Conservation (phyloP, 2,113 vertebrate species). For the Ptilorrhoa leucosticta region DNA sequence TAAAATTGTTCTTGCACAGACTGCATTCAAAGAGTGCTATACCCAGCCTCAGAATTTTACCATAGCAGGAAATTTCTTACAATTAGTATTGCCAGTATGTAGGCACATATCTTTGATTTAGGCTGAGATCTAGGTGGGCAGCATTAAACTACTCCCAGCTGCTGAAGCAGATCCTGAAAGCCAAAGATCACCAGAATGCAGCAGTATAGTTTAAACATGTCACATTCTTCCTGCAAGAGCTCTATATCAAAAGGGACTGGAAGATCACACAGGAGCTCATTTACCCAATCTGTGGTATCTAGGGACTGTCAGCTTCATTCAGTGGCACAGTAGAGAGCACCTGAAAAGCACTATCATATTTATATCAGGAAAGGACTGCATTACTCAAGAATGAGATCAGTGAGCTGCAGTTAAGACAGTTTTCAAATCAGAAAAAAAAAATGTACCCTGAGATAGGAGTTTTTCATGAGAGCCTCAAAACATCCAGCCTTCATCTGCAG, state of each 20-base stretch:
- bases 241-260: not conserved
- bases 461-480: not conserved
- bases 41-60: not conserved
- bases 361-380: not conserved
- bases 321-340: not conserved
- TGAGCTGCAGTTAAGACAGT: not conserved
- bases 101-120: not conserved
- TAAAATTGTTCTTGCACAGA: not conserved
- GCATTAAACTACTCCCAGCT: not conserved
- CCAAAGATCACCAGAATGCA: not conserved
- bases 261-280: not conserved
- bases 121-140: not conserved
- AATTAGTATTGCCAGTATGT: not conserved
- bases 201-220: not conserved
- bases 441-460: fast-evolving
- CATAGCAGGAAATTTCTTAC: not conserved
- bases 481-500: not conserved
- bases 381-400: not conserved
- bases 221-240: not conserved
- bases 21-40: not conserved
- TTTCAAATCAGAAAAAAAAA: not conserved
- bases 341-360: not conserved
- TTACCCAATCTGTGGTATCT: not conserved
- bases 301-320: not conserved
- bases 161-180: not conserved